Evolutionary conservation across 2,888 invertebrate species (phyloP).

Genomic region (Diachrysia chrysitis): DNA sequence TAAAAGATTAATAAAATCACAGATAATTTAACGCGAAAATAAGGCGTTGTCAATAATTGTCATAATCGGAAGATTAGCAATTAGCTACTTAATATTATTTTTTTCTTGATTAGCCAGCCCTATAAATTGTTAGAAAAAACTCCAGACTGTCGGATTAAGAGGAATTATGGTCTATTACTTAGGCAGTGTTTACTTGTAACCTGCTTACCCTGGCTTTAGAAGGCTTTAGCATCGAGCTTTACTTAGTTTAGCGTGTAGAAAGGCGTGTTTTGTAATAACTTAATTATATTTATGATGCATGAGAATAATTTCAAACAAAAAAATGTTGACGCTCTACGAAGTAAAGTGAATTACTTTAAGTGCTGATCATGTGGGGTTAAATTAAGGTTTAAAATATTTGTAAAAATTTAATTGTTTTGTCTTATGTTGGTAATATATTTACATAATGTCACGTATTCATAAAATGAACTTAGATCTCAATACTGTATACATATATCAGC

Average conservation of each 20-base stretch:
- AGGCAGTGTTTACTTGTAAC: conserved; percentile 69
- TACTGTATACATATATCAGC: too few species aligned
- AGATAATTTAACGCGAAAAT: too few species aligned
- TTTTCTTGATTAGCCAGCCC: conserved; percentile 62
- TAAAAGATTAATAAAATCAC: too few species aligned
- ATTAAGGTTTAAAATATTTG: too few species aligned
- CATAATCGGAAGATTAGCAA: background rate
- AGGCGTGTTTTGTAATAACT: conserved; percentile 17
- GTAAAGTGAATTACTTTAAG: too few species aligned
- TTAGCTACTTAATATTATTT: background rate
- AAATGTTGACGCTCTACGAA: too few species aligned
- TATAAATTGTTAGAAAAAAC: conserved; percentile 61
- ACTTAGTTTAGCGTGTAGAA: conserved; percentile 41
- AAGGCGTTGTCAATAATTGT: too few species aligned
- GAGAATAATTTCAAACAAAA: background rate
- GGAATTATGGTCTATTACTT: conserved; percentile 72
- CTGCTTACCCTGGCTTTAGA: conserved; percentile 58
- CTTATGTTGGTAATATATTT: too few species aligned
- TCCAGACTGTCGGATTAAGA: conserved; percentile 70
- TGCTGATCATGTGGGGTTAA: too few species aligned
- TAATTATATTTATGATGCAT: conserved; percentile 2
- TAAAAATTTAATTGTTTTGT: too few species aligned
- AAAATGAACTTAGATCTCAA: too few species aligned
- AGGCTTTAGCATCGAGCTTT: conserved; percentile 45
- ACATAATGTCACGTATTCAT: too few species aligned